These are phyloP conservation scores for Gambelia wislizenii DNA, from an alignment of 2,797 vertebrate genomes.

Conservation along the genomic window DNA sequence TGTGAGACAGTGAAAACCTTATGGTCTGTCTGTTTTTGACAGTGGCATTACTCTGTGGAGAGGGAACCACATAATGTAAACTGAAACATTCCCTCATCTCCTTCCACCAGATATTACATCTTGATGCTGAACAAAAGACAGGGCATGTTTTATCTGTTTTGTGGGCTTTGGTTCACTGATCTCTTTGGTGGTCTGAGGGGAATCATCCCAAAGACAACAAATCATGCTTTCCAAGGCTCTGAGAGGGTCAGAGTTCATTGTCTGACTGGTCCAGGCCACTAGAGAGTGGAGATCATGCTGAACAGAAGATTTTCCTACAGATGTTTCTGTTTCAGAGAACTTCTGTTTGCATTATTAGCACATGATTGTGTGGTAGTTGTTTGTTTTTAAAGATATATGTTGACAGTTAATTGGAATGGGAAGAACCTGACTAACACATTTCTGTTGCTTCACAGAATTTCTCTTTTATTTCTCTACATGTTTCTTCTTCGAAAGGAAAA, in stretches of 20 bases:
- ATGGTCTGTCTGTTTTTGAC: slow-evolving; percentile 15
- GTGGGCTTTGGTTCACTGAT: slow-evolving; percentile 60
- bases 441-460: neutral
- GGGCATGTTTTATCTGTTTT: slow-evolving; percentile 66
- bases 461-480: neutral
- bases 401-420: neutral
- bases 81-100: slow-evolving; percentile 47
- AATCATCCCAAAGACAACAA: slow-evolving; percentile 58
- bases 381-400: neutral
- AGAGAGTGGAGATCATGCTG: slow-evolving; percentile 70
- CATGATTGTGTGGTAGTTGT: slow-evolving; percentile 45
- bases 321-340: slow-evolving; percentile 50
- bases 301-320: slow-evolving; percentile 58
- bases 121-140: slow-evolving; percentile 58
- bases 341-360: neutral
- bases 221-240: slow-evolving; percentile 59
- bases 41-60: slow-evolving; percentile 1
- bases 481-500: slow-evolving; percentile 2
- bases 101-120: slow-evolving; percentile 57
- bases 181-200: slow-evolving; percentile 61
- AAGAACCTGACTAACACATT: neutral
- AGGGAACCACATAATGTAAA: neutral
- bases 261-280: slow-evolving; percentile 61
- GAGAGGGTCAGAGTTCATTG: slow-evolving; percentile 64
- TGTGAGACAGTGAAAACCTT: neutral